Percentiles rank a stretch among this genome's conserved stretches.
phyloP scores from a whole-genome alignment of 2,113 vertebrate genomes.

The Phainopepla nitens region DNA sequence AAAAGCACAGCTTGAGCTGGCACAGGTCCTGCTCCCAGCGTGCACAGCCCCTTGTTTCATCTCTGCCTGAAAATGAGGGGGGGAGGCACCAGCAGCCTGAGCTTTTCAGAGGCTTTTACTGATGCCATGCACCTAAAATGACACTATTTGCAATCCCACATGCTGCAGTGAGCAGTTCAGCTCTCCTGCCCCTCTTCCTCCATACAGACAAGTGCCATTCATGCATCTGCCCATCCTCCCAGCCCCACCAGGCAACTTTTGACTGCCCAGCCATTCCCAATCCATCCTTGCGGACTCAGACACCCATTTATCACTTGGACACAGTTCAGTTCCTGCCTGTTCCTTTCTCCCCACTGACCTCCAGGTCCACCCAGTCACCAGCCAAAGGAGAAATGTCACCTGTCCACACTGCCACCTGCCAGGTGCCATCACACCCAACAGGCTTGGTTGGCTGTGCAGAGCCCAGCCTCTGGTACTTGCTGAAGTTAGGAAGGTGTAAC shows the following conservation, averaged over 20 bases:
- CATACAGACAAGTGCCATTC: fast-evolving
- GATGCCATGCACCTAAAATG: neutral
- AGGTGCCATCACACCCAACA: neutral
- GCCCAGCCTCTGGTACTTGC: neutral
- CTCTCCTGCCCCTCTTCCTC: neutral
- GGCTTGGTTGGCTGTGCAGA: neutral
- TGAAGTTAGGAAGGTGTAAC: neutral
- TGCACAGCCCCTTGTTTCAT: neutral
- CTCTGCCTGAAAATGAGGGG: neutral
- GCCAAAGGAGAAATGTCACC: neutral
- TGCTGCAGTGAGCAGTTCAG: neutral
- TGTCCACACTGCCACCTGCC: neutral
- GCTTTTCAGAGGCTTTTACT: neutral
- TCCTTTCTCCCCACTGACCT: neutral
- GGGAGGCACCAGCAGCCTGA: neutral
- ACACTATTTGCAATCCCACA: neutral
- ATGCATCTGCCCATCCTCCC: neutral
- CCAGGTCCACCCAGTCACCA: neutral
- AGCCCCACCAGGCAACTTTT: neutral
- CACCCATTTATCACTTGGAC: neutral
- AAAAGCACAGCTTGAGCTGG: neutral
- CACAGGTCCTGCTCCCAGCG: fast-evolving
- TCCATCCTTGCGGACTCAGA: neutral
- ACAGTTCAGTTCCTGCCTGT: neutral
- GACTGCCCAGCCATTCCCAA: fast-evolving